Evolutionary conservation across 1,140 invertebrate genomes (phyloP).

Genomic region (Palaemon carinicauda): DNA sequence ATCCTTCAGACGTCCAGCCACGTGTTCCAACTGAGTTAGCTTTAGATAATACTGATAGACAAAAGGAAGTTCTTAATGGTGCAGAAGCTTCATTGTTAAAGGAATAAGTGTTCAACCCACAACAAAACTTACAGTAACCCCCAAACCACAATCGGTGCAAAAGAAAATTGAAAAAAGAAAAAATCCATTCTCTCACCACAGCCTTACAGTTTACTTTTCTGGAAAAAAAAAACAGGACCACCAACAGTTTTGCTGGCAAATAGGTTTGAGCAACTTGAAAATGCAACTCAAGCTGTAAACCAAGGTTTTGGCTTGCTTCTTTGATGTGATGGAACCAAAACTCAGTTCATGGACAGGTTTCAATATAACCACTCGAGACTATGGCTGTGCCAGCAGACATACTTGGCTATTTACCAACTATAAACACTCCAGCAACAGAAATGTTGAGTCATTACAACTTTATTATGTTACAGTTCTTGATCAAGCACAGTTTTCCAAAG

Average conservation of each 20-base stretch:
- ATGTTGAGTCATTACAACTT: not conserved
- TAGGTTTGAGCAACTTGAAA: too few relatives aligned
- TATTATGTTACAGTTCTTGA: too few relatives aligned
- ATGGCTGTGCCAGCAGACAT: not conserved
- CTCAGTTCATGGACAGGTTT: too few relatives aligned
- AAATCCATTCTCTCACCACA: not conserved
- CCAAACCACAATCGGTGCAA: not conserved
- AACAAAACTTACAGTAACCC: not conserved
- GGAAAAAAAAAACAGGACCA: not conserved
- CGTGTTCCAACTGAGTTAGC: not conserved
- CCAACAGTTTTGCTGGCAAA: too few relatives aligned
- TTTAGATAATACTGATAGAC: slow-evolving; percentile 21
- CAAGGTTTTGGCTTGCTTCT: too few relatives aligned
- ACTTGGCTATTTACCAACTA: not conserved
- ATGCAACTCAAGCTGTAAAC: too few relatives aligned
- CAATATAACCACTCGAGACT: too few relatives aligned
- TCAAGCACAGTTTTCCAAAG: too few relatives aligned
- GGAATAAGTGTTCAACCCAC: not conserved
- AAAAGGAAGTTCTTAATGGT: not conserved
- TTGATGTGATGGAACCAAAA: not conserved
- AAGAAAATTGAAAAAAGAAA: not conserved
- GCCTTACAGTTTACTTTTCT: not conserved
- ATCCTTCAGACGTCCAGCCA: not conserved
- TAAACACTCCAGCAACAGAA: slow-evolving; percentile 25
- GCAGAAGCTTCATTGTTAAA: not conserved